A percentile compares a stretch with the other conserved stretches of the same genome.
Evolutionary conservation across 2,113 vertebrate genomes (phyloP).

Genomic region (Muscicapa adusta): DNA sequence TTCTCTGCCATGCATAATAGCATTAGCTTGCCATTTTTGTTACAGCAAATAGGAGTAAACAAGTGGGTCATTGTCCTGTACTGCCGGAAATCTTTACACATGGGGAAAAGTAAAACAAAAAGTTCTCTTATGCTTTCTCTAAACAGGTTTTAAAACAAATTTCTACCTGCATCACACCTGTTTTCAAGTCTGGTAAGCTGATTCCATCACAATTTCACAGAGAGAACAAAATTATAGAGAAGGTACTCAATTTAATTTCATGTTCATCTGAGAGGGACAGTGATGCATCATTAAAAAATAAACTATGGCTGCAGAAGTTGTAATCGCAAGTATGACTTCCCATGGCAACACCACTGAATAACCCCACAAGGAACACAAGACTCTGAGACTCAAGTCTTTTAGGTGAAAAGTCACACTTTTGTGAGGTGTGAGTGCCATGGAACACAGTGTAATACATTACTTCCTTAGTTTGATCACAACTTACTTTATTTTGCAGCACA

Average conservation of each 20-base stretch:
- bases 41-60: not conserved
- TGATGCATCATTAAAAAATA: not conserved
- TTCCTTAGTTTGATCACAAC: not conserved
- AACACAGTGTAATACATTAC: not conserved
- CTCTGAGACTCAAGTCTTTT: not conserved
- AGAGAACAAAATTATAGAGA: not conserved
- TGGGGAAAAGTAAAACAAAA: not conserved
- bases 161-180: not conserved
- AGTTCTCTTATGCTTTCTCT: not conserved
- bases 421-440: not conserved
- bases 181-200: not conserved
- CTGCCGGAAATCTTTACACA: not conserved
- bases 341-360: not conserved
- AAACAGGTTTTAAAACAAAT: not conserved
- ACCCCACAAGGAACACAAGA: fast-evolving
- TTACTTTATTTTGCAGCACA: not conserved
- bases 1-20: not conserved
- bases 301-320: not conserved
- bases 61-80: not conserved
- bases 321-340: not conserved
- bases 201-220: not conserved
- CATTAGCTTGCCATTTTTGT: not conserved
- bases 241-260: not conserved
- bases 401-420: not conserved
- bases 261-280: not conserved